Base-by-base conservation (phyloP, 2,797 vertebrate species). In the Schizopygopsis pylzovi region DNA sequence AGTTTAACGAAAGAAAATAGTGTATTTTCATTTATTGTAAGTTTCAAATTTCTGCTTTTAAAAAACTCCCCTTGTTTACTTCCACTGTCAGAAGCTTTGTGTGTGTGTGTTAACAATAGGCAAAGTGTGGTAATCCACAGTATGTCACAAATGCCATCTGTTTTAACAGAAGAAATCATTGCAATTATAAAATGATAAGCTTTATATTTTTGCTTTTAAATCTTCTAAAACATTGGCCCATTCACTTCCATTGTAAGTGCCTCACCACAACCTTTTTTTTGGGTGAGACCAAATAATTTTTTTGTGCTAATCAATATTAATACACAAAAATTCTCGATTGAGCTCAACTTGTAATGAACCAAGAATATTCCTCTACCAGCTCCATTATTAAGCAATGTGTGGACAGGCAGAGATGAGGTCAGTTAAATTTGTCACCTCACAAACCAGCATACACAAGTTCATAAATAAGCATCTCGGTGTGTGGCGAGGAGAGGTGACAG, bases 381-480 rank as follows among this genome's bases (percentile, higher is more conserved):
- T 84, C 28, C 33, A 47, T 45, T 82, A 65, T 61, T 43, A 37
- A 72, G 28, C 39, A 37, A 56, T 13, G 20, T 61, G 9, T 43
- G 47, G 52, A 25, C 63, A 18, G 33, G 45, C 18, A 76, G 16
- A 78, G 47, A 59, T 39, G 45, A 45, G 76, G 49, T 41, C 49
- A 52, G 79, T 73, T 75, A 45, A 67, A 84, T 33, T 20, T 37
- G 43, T 81, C 45, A 39, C 13, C 16, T 81, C 33, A 61, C 82
- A 68, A 79, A 70, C 65, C n/a, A 47, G 70, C 87, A 75, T 65
- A 61, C 85, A 86, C 63, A 84, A 43, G 20, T 2, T 79, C 37
- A 77, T 83, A 86, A 89, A 82, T 82, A 76, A 82, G 61, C 43
- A 18, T 79, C 33, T 61, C 25, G 22, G 54, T 67, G 70, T 63